Evolutionary conservation across 2,888 invertebrate species (phyloP), one percentile per base, ranked within the genome.

Genomic region (Hirtodrosophila cameraria): DNA sequence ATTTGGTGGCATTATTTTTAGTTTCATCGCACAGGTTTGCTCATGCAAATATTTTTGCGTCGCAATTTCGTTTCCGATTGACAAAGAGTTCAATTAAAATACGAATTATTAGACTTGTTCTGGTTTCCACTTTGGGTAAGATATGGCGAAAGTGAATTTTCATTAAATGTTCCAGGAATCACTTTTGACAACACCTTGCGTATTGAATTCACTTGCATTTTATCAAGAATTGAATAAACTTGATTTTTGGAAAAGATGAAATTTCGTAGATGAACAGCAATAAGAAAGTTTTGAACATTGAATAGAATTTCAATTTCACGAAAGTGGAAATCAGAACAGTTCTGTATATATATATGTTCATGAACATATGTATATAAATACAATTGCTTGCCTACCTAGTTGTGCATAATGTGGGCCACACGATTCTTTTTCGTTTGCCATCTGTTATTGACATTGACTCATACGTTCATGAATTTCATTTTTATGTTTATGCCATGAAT

Each of bases 31-130:
- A 18, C 23, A 30, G 42, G 20, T 45, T 20, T 39, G 30, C 52
- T 45, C 27, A 54, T 38, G 28, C 15, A 28, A 8, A 54, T 25
- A 39, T 42, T 39, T 52, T 52, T 58, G 71, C 71, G 81, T 43
- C 77, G 79, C 65, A 79, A 65, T 71, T 74, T 83, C 52, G 46
- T 61, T 83, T 80, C 77, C 80, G 67, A 55, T 69, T 61, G 31
- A 54, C 68, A 67, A 70, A 53, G 6, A 39, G 25, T 20, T 23
- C 31, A 35, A n/a, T n/a, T 39, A 57, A 31, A 67, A 42, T 28
- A 35, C 11, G n/a, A 8, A n/a, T n/a, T n/a, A n/a, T n/a, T n/a
- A n/a, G n/a, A n/a, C n/a, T n/a, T n/a, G n/a, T n/a, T n/a, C n/a
- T n/a, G n/a, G n/a, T n/a, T n/a, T n/a, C n/a, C n/a, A n/a, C n/a